Conservation (phyloP, 23 tunicate species). For the Botrylloides violaceus region DNA sequence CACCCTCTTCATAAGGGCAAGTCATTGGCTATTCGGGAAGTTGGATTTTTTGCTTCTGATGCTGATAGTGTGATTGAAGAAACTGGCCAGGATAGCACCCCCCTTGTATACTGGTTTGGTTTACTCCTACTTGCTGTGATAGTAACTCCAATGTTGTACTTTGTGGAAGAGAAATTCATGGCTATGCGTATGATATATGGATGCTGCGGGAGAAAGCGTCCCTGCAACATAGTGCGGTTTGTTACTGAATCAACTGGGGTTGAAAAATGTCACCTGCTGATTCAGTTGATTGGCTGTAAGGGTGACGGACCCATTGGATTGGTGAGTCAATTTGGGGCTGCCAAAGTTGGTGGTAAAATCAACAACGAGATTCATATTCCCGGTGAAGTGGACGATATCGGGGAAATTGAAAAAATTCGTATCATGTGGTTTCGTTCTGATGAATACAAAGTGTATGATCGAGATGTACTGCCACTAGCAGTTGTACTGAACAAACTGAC, state of each 20-base stretch:
- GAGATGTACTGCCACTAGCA: neutral
- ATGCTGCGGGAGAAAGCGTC: neutral
- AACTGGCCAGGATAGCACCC: slow-evolving; percentile 31
- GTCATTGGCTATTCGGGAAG: slow-evolving; percentile 33
- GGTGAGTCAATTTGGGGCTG: slow-evolving; percentile 27
- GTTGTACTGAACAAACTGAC: neutral
- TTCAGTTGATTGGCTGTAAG: slow-evolving; percentile 18
- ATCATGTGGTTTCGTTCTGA: neutral
- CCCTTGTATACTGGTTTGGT: neutral
- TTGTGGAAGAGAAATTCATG: neutral
- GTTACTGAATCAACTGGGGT: neutral
- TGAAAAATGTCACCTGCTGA: neutral
- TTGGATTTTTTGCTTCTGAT: slow-evolving; percentile 52
- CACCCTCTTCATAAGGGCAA: slow-evolving; percentile 11
- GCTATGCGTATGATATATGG: neutral
- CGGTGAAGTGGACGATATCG: neutral
- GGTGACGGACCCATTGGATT: slow-evolving; percentile 29
- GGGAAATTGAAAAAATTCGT: slow-evolving; percentile 4
- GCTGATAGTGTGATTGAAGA: slow-evolving; percentile 26
- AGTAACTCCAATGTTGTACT: neutral
- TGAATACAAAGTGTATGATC: neutral
- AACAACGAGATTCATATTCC: neutral
- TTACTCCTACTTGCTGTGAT: neutral
- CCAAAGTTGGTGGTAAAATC: neutral
- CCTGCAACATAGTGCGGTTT: neutral